Conservation (phyloP, 1,140 invertebrate genomes). For the Scaptomyza hsui region DNA sequence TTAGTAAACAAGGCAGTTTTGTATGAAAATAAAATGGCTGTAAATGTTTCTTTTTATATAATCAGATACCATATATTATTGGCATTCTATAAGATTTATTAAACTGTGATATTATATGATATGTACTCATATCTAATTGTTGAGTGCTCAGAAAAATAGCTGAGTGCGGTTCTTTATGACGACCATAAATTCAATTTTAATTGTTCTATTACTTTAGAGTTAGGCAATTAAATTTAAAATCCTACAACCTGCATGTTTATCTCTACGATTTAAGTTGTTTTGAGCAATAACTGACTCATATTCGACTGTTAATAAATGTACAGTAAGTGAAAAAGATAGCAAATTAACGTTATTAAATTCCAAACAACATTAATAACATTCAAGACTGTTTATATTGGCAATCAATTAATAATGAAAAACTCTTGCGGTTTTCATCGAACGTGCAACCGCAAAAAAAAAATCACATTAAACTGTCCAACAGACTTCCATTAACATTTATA, state of each 20-base stretch:
- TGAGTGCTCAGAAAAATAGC: too few species aligned
- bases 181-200: background rate
- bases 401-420: conserved; percentile 18
- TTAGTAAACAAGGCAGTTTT: background rate
- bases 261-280: background rate
- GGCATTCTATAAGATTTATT: background rate
- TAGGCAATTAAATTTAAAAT: background rate
- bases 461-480: too few species aligned
- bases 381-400: conserved; percentile 8
- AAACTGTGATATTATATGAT: too few species aligned
- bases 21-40: background rate
- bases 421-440: too few species aligned
- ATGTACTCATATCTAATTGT: too few species aligned
- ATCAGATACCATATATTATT: too few species aligned
- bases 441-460: too few species aligned
- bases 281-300: too few species aligned
- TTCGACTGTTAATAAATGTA: too few species aligned
- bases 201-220: background rate
- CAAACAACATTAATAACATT: conserved; percentile 22
- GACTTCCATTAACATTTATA: too few species aligned
- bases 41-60: background rate
- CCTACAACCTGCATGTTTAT: background rate
- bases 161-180: too few species aligned
- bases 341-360: conserved; percentile 3
- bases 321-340: background rate